Percentiles rank a stretch among this genome's conserved stretches.
phyloP scores from a whole-genome alignment of 2,888 invertebrate genomes.

The Unio pictorum region DNA sequence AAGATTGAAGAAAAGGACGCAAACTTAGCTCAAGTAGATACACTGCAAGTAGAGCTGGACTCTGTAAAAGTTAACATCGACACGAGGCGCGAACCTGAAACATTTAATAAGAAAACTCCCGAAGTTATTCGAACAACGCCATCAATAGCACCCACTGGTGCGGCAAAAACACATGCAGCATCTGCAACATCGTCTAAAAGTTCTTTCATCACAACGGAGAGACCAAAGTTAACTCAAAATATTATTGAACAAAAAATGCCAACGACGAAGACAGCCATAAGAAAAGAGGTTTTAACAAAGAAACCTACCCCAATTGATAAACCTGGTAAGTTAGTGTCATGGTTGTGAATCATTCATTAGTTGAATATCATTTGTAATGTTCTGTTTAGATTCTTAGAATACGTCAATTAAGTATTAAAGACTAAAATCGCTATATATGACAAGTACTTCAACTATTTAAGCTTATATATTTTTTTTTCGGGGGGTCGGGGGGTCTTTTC shows the following conservation, averaged over 20 bases:
- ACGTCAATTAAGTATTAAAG: not conserved
- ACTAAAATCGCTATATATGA: not conserved
- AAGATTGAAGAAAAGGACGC: slow-evolving; percentile 18
- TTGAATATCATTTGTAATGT: too few species aligned
- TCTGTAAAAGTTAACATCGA: slow-evolving; percentile 43
- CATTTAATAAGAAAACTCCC: slow-evolving; percentile 39
- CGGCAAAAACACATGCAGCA: not conserved
- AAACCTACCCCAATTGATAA: slow-evolving; percentile 2
- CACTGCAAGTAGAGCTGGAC: slow-evolving; percentile 45
- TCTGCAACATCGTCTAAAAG: not conserved
- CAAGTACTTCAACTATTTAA: too few species aligned
- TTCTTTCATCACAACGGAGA: not conserved
- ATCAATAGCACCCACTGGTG: not conserved
- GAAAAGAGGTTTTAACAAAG: slow-evolving; percentile 2
- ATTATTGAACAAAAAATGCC: not conserved
- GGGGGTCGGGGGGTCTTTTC: too few species aligned
- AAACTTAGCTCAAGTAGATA: slow-evolving; percentile 38
- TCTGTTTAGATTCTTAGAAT: too few species aligned
- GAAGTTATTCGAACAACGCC: not conserved
- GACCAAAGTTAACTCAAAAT: not conserved
- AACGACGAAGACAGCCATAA: slow-evolving; percentile 5
- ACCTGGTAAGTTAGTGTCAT: slow-evolving; percentile 2
- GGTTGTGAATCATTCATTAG: not conserved
- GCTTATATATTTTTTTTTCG: too few species aligned
- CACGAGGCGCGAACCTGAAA: slow-evolving; percentile 40